Percentiles rank a stretch among this genome's conserved stretches.
Evolutionary conservation across 2,797 vertebrate species (phyloP).

Genomic region (Xenentodon cancila): DNA sequence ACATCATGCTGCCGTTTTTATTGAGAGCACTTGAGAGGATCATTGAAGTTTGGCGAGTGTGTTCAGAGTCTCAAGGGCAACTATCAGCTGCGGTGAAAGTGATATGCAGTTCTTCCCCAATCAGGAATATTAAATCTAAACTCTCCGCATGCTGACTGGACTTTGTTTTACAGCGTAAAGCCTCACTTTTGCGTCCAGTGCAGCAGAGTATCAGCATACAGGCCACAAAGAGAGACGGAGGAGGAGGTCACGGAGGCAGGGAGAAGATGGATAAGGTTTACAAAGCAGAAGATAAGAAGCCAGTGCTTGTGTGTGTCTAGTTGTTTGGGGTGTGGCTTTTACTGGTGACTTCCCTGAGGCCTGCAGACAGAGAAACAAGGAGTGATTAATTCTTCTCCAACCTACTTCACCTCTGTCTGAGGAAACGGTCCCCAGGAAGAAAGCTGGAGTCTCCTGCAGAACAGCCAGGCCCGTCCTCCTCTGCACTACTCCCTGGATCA

Average conservation of each 20-base stretch:
- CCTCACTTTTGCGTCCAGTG: constrained; percentile 52
- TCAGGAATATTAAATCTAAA: constrained; percentile 61
- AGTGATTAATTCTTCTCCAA: constrained; percentile 81
- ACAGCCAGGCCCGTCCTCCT: constrained; percentile 46
- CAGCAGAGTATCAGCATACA: constrained; percentile 58
- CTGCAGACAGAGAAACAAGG: constrained; percentile 74
- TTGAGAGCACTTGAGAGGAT: constrained; percentile 56
- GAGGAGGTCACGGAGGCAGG: constrained; percentile 47
- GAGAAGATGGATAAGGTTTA: constrained; percentile 66
- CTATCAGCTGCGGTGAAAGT: constrained; percentile 33
- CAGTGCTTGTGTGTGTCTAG: constrained; percentile 43
- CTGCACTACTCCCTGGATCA: constrained; percentile 61
- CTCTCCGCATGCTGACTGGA: constrained; percentile 54
- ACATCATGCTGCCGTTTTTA: constrained; percentile 53
- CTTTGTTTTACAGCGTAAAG: constrained; percentile 49
- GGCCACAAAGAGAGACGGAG: constrained; percentile 47
- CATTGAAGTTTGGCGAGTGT: constrained; percentile 55
- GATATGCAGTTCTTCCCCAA: constrained; percentile 38
- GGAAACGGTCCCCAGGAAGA: constrained; percentile 49
- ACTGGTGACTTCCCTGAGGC: constrained; percentile 59
- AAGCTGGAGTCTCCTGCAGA: constrained; percentile 46
- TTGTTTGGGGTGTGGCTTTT: constrained; percentile 56
- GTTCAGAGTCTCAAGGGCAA: constrained; percentile 51
- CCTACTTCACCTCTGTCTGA: constrained; percentile 66
- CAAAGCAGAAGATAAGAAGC: constrained; percentile 62